These are phyloP conservation scores for Monoplex corrugatus DNA, from an alignment of 2,888 invertebrate species.

Conservation along the genomic window DNA sequence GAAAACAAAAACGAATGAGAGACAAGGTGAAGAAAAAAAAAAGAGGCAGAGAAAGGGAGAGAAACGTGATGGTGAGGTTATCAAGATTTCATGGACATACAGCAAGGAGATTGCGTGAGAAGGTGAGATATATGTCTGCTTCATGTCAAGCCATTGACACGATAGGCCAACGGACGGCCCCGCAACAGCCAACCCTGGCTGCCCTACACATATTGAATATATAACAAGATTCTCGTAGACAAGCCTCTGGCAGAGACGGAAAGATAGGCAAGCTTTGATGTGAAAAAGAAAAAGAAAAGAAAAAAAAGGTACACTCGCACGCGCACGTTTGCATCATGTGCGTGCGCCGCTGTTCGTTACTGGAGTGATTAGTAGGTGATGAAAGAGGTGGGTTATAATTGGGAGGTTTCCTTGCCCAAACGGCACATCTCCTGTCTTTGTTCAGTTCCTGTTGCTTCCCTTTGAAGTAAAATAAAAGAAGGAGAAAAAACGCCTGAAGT, in stretches of 20 bases:
- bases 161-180: neutral
- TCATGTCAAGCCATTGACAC: constrained; percentile 4
- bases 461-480: no score
- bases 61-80: constrained; percentile 21
- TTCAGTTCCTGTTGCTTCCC: no score
- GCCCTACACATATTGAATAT: constrained; percentile 25
- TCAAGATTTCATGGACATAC: constrained; percentile 43
- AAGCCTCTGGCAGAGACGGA: neutral
- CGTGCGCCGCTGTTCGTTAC: no score
- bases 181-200: neutral
- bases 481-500: no score
- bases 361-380: no score
- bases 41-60: no score
- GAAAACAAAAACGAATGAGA: neutral
- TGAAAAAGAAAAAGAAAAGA: neutral
- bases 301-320: no score
- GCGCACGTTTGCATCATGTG: no score
- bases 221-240: constrained; percentile 23
- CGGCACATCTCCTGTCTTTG: no score
- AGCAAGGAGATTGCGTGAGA: constrained; percentile 22
- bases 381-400: no score
- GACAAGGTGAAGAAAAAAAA: neutral
- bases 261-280: neutral
- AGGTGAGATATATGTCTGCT: constrained; percentile 30
- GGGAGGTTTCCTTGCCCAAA: no score